phyloP scores from a whole-genome alignment of 2,888 invertebrate genomes.

The Cephonodes hylas region DNA sequence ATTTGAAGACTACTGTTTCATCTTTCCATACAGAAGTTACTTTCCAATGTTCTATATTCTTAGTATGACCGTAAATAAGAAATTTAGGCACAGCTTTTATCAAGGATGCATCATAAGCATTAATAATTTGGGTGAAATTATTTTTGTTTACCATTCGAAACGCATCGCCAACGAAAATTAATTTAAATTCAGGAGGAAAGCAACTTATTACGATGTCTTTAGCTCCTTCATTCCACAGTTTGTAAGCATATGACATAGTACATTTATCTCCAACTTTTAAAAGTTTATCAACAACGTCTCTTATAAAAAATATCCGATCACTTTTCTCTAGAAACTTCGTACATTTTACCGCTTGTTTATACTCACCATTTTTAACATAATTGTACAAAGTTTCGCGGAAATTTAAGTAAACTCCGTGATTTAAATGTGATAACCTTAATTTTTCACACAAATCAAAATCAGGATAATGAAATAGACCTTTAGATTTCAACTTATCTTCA shows the following conservation, averaged over 20 bases:
- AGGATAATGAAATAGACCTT: slow-evolving; percentile 29
- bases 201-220: slow-evolving; percentile 27
- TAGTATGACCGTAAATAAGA: too few relatives aligned
- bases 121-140: slow-evolving; percentile 34
- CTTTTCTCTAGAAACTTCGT: slow-evolving; percentile 20
- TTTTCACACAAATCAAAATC: slow-evolving; percentile 31
- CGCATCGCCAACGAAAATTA: slow-evolving; percentile 28
- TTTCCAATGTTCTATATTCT: too few relatives aligned
- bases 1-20: too few relatives aligned
- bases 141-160: slow-evolving; percentile 36
- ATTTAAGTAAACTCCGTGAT: too few relatives aligned
- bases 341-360: too few relatives aligned
- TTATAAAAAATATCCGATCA: slow-evolving; percentile 20
- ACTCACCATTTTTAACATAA: too few relatives aligned
- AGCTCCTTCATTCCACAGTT: slow-evolving; percentile 32
- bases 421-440: too few relatives aligned
- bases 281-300: slow-evolving; percentile 29
- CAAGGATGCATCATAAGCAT: too few relatives aligned
- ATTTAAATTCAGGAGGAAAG: slow-evolving; percentile 35
- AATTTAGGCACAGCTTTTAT: too few relatives aligned
- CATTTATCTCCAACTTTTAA: slow-evolving; percentile 25
- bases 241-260: slow-evolving; percentile 33
- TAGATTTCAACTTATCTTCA: slow-evolving; percentile 27
- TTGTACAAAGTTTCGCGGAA: too few relatives aligned
- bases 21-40: too few relatives aligned